phyloP scores from a whole-genome alignment of 2,113 vertebrate genomes.

The Mus musculus region DNA sequence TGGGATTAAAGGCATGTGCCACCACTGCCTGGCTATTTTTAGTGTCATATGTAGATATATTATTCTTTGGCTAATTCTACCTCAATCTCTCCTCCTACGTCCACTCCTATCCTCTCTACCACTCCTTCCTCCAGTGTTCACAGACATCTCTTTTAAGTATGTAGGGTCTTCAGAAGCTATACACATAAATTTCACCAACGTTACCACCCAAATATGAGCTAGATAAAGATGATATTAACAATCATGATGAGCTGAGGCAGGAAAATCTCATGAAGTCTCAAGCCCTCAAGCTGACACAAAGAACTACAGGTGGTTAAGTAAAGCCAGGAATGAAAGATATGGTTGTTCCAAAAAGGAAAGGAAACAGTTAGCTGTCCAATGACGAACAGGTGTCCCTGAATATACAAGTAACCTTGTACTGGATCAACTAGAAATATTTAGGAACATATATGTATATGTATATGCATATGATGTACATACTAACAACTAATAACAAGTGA shows the following conservation, averaged over 20 bases:
- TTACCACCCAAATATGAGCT: background rate
- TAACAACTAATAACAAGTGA: background rate
- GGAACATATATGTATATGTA: background rate
- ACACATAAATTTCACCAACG: background rate
- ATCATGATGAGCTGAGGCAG: background rate
- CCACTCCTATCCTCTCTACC: background rate
- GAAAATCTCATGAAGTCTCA: background rate
- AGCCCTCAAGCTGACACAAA: background rate
- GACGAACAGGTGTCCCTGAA: background rate
- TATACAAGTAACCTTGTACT: background rate
- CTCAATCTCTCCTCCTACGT: background rate
- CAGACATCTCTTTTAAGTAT: background rate
- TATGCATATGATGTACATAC: background rate
- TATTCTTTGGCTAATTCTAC: background rate
- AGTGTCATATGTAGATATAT: background rate
- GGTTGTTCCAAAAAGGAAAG: fast-evolving
- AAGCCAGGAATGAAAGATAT: background rate
- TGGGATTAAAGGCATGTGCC: too few relatives aligned
- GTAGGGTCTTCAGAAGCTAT: too few relatives aligned
- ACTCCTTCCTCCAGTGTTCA: background rate
- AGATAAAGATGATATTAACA: background rate
- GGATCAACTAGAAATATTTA: background rate
- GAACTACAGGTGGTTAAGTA: background rate
- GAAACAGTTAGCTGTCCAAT: background rate
- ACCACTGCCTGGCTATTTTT: background rate